Evolutionary conservation across 2,113 vertebrate genomes (phyloP), one percentile per base, ranked within the genome.

Genomic region (Varanus komodoensis): DNA sequence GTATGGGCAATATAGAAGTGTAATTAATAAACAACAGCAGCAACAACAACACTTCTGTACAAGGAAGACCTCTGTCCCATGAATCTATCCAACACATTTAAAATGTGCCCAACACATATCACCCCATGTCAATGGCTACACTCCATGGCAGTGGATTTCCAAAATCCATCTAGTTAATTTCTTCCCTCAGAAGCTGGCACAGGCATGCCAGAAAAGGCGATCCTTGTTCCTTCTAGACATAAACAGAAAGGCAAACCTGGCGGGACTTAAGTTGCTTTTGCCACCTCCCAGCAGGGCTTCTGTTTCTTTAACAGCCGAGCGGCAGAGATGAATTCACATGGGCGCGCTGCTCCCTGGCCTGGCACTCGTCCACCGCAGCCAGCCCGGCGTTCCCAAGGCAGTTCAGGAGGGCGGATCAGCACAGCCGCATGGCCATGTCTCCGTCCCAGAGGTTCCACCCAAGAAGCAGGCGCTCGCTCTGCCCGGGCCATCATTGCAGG

Each of bases 341-440:
- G 52, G 71, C 77, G 85, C 85, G 61, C n/a, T 8, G 11, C 17
- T 61, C n/a, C 29, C 52, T 29, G 27, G 69, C 52, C 17, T 29
- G 32, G 57, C 15, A 32, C 2, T 44, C 80, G 80, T 89, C 90
- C n/a, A 84, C n/a, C 27, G 48, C 81, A 1, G 78, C 50, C 32
- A 77, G 8, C 29, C n/a, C 23, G 4, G 32, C 17, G 17, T 86
- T 89, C 78, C 1, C 0, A n/a, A 83, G 88, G 23, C 25, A 86
- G 68, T 79, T 27, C 0, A 54, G 48, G 88, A 93, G 82, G 90
- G 89, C 89, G 91, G 78, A 81, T 86, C 15, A 84, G 88, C 1
- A 81, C 74, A 68, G 87, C 61, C 5, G 44, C 5, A 52, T 32
- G 73, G 87, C 82, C 75, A 34, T 44, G 86, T 61, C 83, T 87